Percentiles rank a stretch among this genome's conserved stretches.
These are phyloP conservation scores for Zophobas atratus DNA, from an alignment of 1,140 invertebrate species.

Conservation along the genomic window DNA sequence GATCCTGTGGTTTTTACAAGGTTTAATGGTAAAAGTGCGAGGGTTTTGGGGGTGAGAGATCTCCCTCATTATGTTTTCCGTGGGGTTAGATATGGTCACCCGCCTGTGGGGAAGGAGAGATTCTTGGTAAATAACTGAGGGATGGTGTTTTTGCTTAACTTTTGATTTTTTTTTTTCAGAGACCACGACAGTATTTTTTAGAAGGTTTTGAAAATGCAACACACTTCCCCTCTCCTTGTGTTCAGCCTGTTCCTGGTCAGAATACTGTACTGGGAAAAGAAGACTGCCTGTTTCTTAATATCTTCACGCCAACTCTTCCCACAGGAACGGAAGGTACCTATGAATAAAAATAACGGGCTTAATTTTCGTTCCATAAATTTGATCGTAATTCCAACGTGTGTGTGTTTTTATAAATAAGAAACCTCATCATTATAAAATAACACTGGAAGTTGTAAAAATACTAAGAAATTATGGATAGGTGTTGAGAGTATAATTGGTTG, in stretches of 20 bases:
- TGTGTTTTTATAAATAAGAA: no score
- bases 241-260: conserved; percentile 70
- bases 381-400: no score
- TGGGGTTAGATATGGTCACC: conserved; percentile 81
- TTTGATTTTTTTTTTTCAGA: conserved; percentile 59
- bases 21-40: conserved; percentile 70
- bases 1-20: conserved; percentile 75
- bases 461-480: no score
- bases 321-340: conserved; percentile 67
- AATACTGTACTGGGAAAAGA: conserved; percentile 73
- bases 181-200: conserved; percentile 70
- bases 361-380: no score
- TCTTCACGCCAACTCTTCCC: conserved; percentile 81
- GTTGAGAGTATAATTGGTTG: no score
- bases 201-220: conserved; percentile 73
- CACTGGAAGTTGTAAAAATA: no score
- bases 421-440: no score
- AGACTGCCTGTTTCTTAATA: conserved; percentile 88
- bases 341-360: neutral
- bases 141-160: neutral
- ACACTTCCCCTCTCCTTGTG: conserved; percentile 71
- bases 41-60: conserved; percentile 71
- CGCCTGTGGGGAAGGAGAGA: conserved; percentile 76
- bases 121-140: conserved; percentile 72
- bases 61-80: conserved; percentile 73